Evolutionary conservation across 1,140 invertebrate species (phyloP).

Genomic region (Cydia fagiglandana): DNA sequence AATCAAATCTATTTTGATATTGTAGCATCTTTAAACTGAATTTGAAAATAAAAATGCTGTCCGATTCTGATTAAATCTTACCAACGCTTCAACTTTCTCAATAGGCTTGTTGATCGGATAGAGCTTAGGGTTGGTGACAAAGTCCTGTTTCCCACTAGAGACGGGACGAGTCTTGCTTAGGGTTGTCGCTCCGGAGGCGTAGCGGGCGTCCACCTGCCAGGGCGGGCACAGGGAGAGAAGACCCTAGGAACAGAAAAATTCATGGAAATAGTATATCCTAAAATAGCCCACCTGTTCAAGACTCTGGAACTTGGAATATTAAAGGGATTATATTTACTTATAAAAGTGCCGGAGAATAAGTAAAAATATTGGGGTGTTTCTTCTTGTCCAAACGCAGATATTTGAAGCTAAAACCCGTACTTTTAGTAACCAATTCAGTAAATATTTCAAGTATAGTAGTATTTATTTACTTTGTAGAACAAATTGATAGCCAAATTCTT

Average conservation of each 20-base stretch:
- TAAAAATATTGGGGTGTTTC: too few relatives aligned
- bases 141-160: slow-evolving; percentile 83
- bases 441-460: background rate
- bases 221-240: slow-evolving; percentile 46
- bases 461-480: slow-evolving; percentile 80
- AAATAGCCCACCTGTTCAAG: background rate
- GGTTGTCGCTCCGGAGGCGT: slow-evolving; percentile 47
- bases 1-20: too few relatives aligned
- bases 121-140: slow-evolving; percentile 80
- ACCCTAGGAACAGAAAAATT: slow-evolving; percentile 56
- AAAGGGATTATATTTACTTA: too few relatives aligned
- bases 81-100: slow-evolving; percentile 81
- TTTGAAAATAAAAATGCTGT: background rate
- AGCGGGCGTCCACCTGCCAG: slow-evolving; percentile 33
- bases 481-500: slow-evolving; percentile 78
- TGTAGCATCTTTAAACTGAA: too few relatives aligned
- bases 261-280: too few relatives aligned
- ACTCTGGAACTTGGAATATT: too few relatives aligned
- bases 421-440: too few relatives aligned
- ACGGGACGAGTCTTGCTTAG: slow-evolving; percentile 78
- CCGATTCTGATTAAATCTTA: slow-evolving; percentile 42
- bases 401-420: too few relatives aligned
- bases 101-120: slow-evolving; percentile 85
- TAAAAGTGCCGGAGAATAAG: too few relatives aligned
- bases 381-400: too few relatives aligned